Percentiles rank a stretch among this genome's conserved stretches.
Conservation (phyloP, 2,888 invertebrate genomes). For the Exephanes ischioxanthus region DNA sequence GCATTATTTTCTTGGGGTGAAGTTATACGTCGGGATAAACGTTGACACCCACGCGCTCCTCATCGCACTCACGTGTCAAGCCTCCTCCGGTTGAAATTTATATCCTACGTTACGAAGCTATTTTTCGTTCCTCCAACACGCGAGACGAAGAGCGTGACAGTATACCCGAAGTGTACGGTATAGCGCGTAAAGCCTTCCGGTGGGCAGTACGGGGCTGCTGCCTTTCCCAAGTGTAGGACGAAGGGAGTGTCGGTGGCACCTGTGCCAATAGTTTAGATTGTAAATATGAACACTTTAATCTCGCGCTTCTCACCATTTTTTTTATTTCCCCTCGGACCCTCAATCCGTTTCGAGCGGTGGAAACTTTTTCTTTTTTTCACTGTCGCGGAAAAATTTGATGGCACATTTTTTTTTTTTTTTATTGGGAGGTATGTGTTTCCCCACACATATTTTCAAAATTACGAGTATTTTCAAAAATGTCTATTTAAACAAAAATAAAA, state of each 20-base stretch:
- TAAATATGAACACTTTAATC: background rate
- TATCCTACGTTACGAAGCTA: background rate
- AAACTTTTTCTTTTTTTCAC: too few relatives aligned
- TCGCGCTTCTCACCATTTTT: background rate
- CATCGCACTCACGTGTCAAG: conserved; percentile 31
- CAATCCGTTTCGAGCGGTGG: background rate
- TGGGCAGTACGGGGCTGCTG: background rate
- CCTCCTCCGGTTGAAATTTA: conserved; percentile 1
- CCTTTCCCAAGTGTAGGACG: conserved; percentile 1
- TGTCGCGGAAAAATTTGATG: too few relatives aligned
- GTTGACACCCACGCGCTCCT: conserved; percentile 48
- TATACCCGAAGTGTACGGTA: background rate
- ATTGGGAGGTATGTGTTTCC: too few relatives aligned
- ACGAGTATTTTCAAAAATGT: too few relatives aligned
- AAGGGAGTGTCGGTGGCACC: background rate
- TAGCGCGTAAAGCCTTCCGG: conserved; percentile 15
- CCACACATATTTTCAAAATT: too few relatives aligned
- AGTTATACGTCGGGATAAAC: conserved; percentile 6
- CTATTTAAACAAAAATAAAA: too few relatives aligned
- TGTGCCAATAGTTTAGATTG: conserved; percentile 6
- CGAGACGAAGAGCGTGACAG: conserved; percentile 1
- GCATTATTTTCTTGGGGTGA: background rate
- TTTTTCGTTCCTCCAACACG: conserved; percentile 6
- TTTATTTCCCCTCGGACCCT: background rate
- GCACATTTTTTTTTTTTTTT: too few relatives aligned